Evolutionary conservation across 2,113 vertebrate species (phyloP).

Genomic region (Prietella phreatophila): DNA sequence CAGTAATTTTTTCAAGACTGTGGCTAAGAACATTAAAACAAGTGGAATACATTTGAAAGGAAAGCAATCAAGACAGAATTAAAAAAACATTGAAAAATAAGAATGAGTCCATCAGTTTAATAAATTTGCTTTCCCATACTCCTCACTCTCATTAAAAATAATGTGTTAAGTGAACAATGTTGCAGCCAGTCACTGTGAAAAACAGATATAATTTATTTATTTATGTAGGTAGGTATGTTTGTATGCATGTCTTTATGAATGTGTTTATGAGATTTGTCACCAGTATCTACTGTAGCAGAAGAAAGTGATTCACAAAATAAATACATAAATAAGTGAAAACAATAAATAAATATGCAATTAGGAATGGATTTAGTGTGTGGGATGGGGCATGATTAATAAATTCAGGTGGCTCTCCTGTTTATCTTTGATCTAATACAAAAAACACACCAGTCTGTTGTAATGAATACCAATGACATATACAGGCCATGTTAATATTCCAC

Average conservation of each 20-base stretch:
- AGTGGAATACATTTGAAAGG: neutral
- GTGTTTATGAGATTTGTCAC: neutral
- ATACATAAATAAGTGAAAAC: neutral
- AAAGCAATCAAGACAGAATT: neutral
- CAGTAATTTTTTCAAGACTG: neutral
- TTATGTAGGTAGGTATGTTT: neutral
- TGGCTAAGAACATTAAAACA: neutral
- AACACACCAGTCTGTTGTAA: conserved; percentile 30
- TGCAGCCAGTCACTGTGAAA: neutral
- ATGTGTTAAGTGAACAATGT: neutral
- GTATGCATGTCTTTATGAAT: no score
- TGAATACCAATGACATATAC: conserved; percentile 46
- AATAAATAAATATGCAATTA: neutral
- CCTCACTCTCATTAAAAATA: neutral
- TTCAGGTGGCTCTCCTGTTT: neutral
- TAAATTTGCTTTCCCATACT: neutral
- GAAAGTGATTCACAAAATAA: neutral
- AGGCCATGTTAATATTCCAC: conserved; percentile 22
- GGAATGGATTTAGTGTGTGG: neutral
- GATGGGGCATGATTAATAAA: conserved; percentile 18
- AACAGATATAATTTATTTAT: neutral
- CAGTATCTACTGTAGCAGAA: neutral
- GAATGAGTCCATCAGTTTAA: neutral
- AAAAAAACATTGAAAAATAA: neutral
- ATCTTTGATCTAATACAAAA: conserved; percentile 15